Evolutionary conservation across 2,113 vertebrate species (phyloP).

Genomic region (Hiodon tergisus): DNA sequence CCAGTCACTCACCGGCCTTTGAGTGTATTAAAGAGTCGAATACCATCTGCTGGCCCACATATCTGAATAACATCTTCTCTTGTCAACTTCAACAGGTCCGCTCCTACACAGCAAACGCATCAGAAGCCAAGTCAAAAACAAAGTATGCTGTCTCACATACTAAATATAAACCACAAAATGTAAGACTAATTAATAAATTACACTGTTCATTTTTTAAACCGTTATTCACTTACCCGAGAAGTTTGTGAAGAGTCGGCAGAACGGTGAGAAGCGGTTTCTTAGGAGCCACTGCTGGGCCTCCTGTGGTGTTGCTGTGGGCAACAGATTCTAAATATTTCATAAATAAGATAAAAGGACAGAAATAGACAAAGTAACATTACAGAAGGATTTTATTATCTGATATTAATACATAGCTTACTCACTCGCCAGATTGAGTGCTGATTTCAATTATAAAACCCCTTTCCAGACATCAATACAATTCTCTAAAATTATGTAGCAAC

Average conservation of each 20-base stretch:
- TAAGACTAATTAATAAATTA: not conserved
- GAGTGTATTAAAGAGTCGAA: slow-evolving; percentile 89
- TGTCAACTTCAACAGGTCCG: slow-evolving; percentile 88
- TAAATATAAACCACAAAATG: not conserved
- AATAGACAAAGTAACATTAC: slow-evolving; percentile 8
- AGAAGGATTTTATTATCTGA: not conserved
- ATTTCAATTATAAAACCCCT: no score
- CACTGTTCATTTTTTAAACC: no score
- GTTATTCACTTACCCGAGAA: slow-evolving; percentile 77
- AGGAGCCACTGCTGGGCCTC: slow-evolving; percentile 95
- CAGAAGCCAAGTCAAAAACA: not conserved
- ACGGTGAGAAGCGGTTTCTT: slow-evolving; percentile 89
- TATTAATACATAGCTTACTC: not conserved
- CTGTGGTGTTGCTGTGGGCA: slow-evolving; percentile 85
- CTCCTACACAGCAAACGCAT: slow-evolving; percentile 55
- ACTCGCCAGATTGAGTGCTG: no score
- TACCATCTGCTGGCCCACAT: slow-evolving; percentile 94
- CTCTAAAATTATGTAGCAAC: no score
- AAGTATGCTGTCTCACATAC: not conserved
- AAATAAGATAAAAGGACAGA: slow-evolving; percentile 9
- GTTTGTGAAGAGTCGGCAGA: slow-evolving; percentile 89
- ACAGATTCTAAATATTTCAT: slow-evolving; percentile 73
- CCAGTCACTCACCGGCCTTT: slow-evolving; percentile 77
- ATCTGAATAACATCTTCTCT: slow-evolving; percentile 97
- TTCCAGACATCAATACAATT: no score